Evolutionary conservation across 2,113 vertebrate genomes (phyloP), one percentile per base, ranked within the genome.

Genomic region (Callionymus lyra): DNA sequence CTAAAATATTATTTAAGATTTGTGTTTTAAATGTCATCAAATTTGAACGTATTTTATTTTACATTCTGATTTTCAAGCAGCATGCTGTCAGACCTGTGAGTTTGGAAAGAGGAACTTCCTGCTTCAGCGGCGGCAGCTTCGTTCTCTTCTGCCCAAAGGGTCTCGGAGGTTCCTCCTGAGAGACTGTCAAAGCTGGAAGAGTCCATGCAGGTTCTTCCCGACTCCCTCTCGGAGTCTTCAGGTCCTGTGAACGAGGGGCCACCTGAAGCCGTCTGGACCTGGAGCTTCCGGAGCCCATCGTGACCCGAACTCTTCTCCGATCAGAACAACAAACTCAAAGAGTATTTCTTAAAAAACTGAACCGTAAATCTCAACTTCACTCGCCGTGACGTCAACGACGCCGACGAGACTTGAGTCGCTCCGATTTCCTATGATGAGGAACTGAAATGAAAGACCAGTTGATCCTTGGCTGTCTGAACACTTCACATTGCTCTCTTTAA

Each of bases 201-300:
- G 62, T 72, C 70, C 69, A 80, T 10, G 56, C 42, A 17, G 63
- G 65, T 49, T 61, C 12, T 17, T 40, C 16, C 2, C 35, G 42
- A 16, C 19, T 15, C 16, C 11, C 11, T 15, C 37, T 14, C 14
- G 35, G 35, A 6, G 50, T 17, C 13, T 15, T 38, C 1, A 60
- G 51, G 33, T 72, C 39, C 48, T 14, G 44, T 31, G 53, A 44
- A 38, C 19, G 56, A 16, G 82, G 76, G 31, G 53, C 67, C 12
- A 84, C 79, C 57, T 71, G 69, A 42, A 41, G 51, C 59, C 57
- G 48, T 49, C 72, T 63, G 44, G 61, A 47, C 70, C 75, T 78
- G 54, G 82, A 78, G 39, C 59, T 61, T 37, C 35, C 57, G 3
- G 68, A 78, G n/a, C 83, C 82, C 78, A 84, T 83, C 4, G 6